Evolutionary conservation across 1,140 invertebrate species (phyloP), one percentile per base, ranked within the genome.

Genomic region (Drosophila novamexicana): DNA sequence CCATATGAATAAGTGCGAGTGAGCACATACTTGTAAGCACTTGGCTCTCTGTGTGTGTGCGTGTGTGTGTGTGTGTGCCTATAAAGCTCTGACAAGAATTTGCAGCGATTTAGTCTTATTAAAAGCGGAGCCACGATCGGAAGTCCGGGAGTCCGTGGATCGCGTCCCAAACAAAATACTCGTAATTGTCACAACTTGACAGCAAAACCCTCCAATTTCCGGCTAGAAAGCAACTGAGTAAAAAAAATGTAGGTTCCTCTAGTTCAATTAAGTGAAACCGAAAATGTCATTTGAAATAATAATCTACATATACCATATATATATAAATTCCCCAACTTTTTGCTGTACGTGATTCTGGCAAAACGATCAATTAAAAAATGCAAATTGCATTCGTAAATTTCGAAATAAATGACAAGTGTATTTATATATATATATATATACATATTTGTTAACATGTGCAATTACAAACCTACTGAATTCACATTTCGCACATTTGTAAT

Each of bases 101-200:
- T 77, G 77, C 76, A 80, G 79, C 80, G 84, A 72, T 71, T 88
- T 88, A 88, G 83, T 88, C 84, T 86, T 72, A 66, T 69, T 77
- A 75, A 75, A 77, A 65, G 12, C 68, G 54, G 45, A 61, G 67
- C 59, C 57, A 45, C 73, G 73, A 53, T 65, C 59, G 53, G 61
- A 39, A 64, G 61, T 67, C 29, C 57, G 57, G 42, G 42, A 59
- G 32, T 44, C 32, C 47, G 40, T 66, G 52, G 40, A 65, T 54
- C 59, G 62, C 63, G 44, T 39, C 7, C 37, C 29, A 50, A 34
- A 47, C 2, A 56, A 22, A 53, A 36, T 32, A 14, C 18, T 49
- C 22, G 47, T 29, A 6, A 29, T 49, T 49, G 18, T 49, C 2
- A 8, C 22, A 22, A 42, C 10, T 62, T 45, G 34, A 12, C 44